Conservation (phyloP, 2,797 vertebrate species). For the Tachyglossus aculeatus region DNA sequence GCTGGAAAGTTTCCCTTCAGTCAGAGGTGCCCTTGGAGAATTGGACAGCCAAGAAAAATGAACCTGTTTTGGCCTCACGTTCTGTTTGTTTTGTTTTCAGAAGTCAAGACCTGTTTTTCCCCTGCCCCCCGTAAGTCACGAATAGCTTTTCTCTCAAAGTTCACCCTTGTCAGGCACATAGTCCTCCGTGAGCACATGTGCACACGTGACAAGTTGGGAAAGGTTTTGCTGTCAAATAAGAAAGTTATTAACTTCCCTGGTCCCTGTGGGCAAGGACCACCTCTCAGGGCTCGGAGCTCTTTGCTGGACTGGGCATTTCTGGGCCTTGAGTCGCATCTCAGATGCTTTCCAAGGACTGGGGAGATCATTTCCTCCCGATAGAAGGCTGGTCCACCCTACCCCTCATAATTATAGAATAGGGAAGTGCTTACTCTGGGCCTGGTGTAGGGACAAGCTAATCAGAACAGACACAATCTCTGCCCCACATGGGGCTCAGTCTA, state of each 20-base stretch:
- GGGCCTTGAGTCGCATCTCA: not conserved
- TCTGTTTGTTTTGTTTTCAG: slow-evolving; percentile 51
- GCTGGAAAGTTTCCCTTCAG: slow-evolving; percentile 15
- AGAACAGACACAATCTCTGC: not conserved
- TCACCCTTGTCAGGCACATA: slow-evolving; percentile 63
- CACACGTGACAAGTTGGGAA: slow-evolving; percentile 38
- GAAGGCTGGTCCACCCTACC: not conserved
- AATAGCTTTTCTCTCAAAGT: slow-evolving; percentile 65
- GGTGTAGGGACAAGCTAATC: not conserved
- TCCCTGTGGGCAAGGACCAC: slow-evolving; percentile 6
- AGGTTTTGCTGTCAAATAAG: slow-evolving; percentile 57
- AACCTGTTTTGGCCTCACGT: slow-evolving; percentile 39
- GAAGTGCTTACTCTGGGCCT: no score
- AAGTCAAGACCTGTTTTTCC: slow-evolving; percentile 51
- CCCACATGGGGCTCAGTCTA: no score
- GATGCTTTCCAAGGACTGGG: not conserved
- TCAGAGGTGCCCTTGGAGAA: slow-evolving; percentile 46
- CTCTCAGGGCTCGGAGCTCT: not conserved
- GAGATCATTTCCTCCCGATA: not conserved
- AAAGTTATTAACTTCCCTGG: slow-evolving; percentile 47
- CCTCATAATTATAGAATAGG: not conserved
- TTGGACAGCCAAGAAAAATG: slow-evolving; percentile 48
- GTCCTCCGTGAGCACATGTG: slow-evolving; percentile 45
- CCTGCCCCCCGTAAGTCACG: slow-evolving; percentile 52
- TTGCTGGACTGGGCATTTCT: not conserved